Evolutionary conservation across 2,888 invertebrate genomes (phyloP).

Genomic region (Abrostola triplasia): DNA sequence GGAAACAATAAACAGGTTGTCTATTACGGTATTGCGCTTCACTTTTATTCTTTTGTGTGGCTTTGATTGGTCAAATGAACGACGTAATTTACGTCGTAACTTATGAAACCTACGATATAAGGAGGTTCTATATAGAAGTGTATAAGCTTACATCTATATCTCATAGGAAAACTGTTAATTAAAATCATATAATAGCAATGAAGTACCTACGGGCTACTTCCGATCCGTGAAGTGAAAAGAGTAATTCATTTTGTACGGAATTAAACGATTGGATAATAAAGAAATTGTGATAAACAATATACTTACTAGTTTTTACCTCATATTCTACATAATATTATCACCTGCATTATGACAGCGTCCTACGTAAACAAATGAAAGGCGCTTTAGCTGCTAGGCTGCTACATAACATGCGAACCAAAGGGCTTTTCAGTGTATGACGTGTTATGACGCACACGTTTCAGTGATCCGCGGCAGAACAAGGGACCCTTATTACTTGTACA

Average conservation of each 20-base stretch:
- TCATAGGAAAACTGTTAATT: too few species aligned
- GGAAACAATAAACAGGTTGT: conserved; percentile 25
- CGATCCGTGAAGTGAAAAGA: too few species aligned
- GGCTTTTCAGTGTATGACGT: conserved; percentile 5
- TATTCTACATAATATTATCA: not conserved
- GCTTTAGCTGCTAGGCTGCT: not conserved
- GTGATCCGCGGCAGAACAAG: not conserved
- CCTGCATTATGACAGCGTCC: not conserved
- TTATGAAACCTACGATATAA: not conserved
- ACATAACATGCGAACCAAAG: not conserved
- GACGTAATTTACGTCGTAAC: not conserved
- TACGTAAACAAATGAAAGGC: not conserved
- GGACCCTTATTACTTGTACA: conserved; percentile 2
- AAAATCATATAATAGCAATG: too few species aligned
- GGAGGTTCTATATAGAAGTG: too few species aligned
- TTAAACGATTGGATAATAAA: too few species aligned
- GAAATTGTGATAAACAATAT: too few species aligned
- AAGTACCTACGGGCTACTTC: too few species aligned
- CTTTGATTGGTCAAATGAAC: not conserved
- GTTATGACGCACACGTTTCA: conserved; percentile 2
- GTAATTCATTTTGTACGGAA: too few species aligned
- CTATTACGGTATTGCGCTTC: conserved; percentile 13
- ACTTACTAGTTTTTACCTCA: too few species aligned
- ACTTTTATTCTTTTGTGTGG: conserved; percentile 4
- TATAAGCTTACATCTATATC: too few species aligned